phyloP scores from a whole-genome alignment of 2,113 vertebrate species.

The Cynocephalus volans region DNA sequence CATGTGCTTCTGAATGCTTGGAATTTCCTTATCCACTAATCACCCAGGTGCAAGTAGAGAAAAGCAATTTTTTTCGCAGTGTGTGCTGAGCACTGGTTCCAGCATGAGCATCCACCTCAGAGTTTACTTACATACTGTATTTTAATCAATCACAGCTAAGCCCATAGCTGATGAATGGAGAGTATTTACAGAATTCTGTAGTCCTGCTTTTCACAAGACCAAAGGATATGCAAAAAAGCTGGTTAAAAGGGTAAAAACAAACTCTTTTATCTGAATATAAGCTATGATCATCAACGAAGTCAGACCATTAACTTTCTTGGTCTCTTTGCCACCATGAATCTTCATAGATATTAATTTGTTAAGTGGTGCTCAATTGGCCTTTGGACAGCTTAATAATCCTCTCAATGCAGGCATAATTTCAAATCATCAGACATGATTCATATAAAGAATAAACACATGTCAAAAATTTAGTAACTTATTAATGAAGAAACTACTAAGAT shows the following conservation, averaged over 20 bases:
- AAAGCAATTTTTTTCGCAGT: not conserved
- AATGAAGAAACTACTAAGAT: slow-evolving; percentile 38
- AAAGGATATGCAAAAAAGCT: not conserved
- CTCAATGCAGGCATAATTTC: not conserved
- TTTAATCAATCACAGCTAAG: not conserved
- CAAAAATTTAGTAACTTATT: not conserved
- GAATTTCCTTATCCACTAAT: not conserved
- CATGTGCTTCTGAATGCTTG: not conserved
- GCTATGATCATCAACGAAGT: not conserved
- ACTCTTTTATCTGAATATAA: not conserved
- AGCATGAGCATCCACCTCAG: not conserved
- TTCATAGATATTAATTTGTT: not conserved
- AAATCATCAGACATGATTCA: slow-evolving; percentile 24
- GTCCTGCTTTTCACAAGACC: not conserved
- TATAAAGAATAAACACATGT: not conserved
- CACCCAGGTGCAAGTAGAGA: not conserved
- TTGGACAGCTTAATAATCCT: not conserved
- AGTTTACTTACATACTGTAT: not conserved
- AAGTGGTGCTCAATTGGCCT: not conserved
- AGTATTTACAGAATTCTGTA: not conserved
- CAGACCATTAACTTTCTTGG: not conserved
- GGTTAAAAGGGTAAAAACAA: not conserved
- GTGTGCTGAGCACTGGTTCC: not conserved
- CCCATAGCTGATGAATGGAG: not conserved
- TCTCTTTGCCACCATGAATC: not conserved